These are phyloP conservation scores for Seira musarum DNA, from an alignment of 2,888 invertebrate species.

Conservation along the genomic window DNA sequence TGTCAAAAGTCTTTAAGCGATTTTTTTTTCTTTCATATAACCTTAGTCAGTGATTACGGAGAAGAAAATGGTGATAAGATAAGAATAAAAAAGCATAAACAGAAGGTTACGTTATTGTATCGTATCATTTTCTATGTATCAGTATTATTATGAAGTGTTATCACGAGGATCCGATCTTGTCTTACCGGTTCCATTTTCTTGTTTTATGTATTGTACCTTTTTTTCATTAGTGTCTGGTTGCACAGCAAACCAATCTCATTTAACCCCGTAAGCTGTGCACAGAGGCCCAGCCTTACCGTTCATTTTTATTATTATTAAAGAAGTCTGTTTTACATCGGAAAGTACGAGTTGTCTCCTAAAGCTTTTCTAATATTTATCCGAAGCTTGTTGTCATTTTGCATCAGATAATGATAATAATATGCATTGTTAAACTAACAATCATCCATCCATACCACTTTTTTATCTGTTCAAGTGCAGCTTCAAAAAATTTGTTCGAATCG, in stretches of 20 bases:
- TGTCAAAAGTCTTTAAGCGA: constrained; percentile 14
- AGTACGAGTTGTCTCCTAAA: background rate
- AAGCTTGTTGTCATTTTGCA: background rate
- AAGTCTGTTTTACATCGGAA: background rate
- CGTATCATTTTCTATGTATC: constrained; percentile 23
- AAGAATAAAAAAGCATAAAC: constrained; percentile 18
- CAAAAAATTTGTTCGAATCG: background rate
- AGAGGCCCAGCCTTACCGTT: background rate
- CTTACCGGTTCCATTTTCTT: constrained; percentile 69
- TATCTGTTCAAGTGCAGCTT: background rate
- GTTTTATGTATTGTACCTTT: constrained; percentile 62
- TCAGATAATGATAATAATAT: background rate
- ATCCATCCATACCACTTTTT: background rate
- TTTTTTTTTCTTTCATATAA: constrained; percentile 10
- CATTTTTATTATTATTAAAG: too few species aligned
- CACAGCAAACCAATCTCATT: background rate
- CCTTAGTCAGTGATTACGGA: constrained; percentile 27
- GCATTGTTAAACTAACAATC: background rate
- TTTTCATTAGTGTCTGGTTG: constrained; percentile 10
- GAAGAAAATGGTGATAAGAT: constrained; percentile 29
- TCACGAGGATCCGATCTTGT: constrained; percentile 68
- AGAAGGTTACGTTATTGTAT: constrained; percentile 31
- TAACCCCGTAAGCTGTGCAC: background rate
- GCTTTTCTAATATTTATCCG: background rate
- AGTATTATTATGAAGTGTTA: constrained; percentile 58